These are phyloP conservation scores for Paralvinella palmiformis DNA, from an alignment of 1,140 invertebrate genomes.

Conservation along the genomic window DNA sequence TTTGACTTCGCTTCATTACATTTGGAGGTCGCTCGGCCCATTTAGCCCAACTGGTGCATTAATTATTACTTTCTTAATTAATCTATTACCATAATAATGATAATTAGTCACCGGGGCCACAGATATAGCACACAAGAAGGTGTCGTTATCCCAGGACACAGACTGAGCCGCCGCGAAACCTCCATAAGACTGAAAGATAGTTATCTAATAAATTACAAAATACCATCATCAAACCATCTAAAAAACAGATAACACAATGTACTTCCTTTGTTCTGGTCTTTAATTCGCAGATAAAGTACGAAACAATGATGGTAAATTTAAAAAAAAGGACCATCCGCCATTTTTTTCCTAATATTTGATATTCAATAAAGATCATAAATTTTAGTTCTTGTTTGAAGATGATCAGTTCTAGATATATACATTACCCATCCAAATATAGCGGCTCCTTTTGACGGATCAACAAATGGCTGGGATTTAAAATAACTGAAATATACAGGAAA, in stretches of 20 bases:
- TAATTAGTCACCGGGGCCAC: constrained; percentile 87
- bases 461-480: not conserved
- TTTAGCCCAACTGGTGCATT: too few relatives aligned
- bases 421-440: constrained; percentile 2
- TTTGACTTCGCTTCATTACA: too few relatives aligned
- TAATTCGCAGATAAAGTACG: not conserved
- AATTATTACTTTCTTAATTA: too few relatives aligned
- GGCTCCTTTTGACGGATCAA: not conserved
- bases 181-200: constrained; percentile 17
- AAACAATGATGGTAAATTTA: not conserved
- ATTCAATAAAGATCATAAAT: not conserved
- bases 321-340: not conserved
- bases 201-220: too few relatives aligned
- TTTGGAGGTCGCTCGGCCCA: too few relatives aligned
- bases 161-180: constrained; percentile 79
- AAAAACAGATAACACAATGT: too few relatives aligned
- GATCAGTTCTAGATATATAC: not conserved
- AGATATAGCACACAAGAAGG: constrained; percentile 73
- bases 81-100: constrained; percentile 88
- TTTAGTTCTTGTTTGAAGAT: not conserved
- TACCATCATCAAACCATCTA: too few relatives aligned
- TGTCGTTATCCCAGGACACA: constrained; percentile 65
- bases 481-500: not conserved
- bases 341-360: not conserved
- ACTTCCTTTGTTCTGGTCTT: not conserved